phyloP scores from a whole-genome alignment of 2,888 invertebrate species.

The Epinotia ramella region DNA sequence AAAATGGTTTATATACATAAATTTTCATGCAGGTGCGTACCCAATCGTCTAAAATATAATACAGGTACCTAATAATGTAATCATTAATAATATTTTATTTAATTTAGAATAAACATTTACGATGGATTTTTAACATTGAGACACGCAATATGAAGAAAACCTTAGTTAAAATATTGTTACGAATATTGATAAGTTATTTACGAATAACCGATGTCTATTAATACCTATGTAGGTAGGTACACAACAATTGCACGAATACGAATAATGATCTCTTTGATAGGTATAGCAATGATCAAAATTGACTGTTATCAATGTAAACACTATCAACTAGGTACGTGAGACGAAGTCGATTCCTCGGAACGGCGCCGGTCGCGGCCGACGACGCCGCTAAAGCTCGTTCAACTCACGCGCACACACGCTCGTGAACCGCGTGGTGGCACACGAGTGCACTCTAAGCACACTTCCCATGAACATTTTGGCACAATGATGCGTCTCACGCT shows the following conservation, averaged over 20 bases:
- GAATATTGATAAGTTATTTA: slow-evolving; percentile 56
- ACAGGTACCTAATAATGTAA: slow-evolving; percentile 20
- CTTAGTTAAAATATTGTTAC: slow-evolving; percentile 57
- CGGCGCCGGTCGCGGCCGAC: not conserved
- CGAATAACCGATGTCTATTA: slow-evolving; percentile 60
- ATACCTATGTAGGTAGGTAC: slow-evolving; percentile 32
- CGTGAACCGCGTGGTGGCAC: not conserved
- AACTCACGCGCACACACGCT: slow-evolving; percentile 48
- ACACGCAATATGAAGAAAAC: slow-evolving; percentile 59
- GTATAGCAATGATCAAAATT: slow-evolving; percentile 65
- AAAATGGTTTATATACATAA: slow-evolving; percentile 83
- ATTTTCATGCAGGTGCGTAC: slow-evolving; percentile 75
- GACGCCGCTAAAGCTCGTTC: slow-evolving; percentile 52
- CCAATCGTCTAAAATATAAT: slow-evolving; percentile 59
- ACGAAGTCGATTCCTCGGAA: slow-evolving; percentile 25
- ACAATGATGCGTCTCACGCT: slow-evolving; percentile 79
- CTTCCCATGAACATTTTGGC: slow-evolving; percentile 78
- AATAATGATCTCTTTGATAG: slow-evolving; percentile 58
- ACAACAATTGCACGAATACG: slow-evolving; percentile 37
- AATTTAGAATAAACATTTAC: slow-evolving; percentile 73
- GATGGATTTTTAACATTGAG: slow-evolving; percentile 58
- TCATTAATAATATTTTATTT: slow-evolving; percentile 48
- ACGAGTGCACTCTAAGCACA: slow-evolving; percentile 48
- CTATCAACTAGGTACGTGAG: slow-evolving; percentile 35
- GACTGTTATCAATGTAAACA: slow-evolving; percentile 54